A percentile compares a stretch with the other conserved stretches of the same genome.
Evolutionary conservation across 2,113 vertebrate genomes (phyloP).

Genomic region (Pseudonaja textilis): DNA sequence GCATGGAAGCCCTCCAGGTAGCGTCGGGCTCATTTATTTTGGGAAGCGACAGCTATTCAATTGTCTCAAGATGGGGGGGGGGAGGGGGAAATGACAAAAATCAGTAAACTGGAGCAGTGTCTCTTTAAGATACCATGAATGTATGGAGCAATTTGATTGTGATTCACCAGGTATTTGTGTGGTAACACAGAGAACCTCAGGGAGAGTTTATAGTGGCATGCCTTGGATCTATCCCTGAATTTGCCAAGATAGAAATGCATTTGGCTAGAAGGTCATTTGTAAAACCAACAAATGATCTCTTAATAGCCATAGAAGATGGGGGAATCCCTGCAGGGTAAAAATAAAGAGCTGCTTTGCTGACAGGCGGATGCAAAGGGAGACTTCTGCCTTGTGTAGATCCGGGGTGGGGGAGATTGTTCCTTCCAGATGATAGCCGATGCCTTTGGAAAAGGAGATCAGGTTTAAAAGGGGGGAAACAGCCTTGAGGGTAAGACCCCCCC

Average conservation of each 20-base stretch:
- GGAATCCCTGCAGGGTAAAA: background rate
- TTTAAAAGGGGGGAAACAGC: background rate
- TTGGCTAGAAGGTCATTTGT: background rate
- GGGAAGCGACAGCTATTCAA: background rate
- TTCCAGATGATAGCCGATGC: background rate
- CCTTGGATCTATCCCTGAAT: background rate
- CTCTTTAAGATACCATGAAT: background rate
- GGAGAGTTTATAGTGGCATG: background rate
- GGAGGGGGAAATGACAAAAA: background rate
- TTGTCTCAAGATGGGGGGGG: too few species aligned
- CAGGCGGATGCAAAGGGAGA: background rate
- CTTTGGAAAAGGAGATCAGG: background rate
- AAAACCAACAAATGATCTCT: background rate
- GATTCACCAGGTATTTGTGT: background rate
- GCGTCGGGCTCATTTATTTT: background rate
- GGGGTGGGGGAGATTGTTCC: too few species aligned
- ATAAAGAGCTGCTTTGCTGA: too few species aligned
- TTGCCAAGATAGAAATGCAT: background rate
- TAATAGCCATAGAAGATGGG: too few species aligned
- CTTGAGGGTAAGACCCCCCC: too few species aligned
- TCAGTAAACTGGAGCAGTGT: background rate
- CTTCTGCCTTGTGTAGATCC: too few species aligned
- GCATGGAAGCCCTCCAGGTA: too few species aligned
- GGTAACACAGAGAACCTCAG: too few species aligned
- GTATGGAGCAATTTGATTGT: background rate